A percentile compares a stretch with the other conserved stretches of the same genome.
Conservation (phyloP, 2,113 vertebrate species). For the Microcebus lehilahytsara region DNA sequence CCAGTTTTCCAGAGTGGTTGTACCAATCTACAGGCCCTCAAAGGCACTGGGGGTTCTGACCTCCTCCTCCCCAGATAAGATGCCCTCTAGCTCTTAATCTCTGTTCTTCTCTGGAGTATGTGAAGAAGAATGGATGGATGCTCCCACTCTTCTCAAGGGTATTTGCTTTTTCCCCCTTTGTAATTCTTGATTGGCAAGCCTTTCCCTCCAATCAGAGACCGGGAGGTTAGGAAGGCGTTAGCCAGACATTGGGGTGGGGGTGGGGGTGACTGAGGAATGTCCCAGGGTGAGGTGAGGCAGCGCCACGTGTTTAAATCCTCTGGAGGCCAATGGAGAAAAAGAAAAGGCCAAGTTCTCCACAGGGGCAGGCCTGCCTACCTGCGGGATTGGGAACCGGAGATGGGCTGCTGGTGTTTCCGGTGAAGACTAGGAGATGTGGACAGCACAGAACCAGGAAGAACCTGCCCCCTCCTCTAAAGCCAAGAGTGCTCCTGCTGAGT, state of each 20-base stretch:
- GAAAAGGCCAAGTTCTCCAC: neutral
- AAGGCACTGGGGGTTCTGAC: neutral
- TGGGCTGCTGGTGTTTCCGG: neutral
- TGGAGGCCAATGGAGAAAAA: neutral
- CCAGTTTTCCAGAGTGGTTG: neutral
- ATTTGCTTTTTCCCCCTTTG: neutral
- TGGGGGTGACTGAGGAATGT: neutral
- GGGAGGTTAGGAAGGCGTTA: neutral
- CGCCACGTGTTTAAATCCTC: neutral
- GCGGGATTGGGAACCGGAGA: neutral
- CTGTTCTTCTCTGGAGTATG: neutral
- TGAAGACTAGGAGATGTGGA: neutral
- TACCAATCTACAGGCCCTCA: neutral
- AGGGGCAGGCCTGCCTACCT: neutral
- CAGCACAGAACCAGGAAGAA: neutral
- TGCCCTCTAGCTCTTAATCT: neutral
- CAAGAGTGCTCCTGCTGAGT: neutral
- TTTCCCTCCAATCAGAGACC: neutral
- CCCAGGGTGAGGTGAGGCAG: slow-evolving; percentile 4
- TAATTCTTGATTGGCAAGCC: neutral
- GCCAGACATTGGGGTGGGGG: neutral
- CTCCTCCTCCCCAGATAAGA: neutral
- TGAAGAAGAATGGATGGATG: neutral
- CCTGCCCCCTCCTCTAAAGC: neutral
- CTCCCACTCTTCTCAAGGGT: neutral